Conservation (phyloP, 2,797 vertebrate species). For the Sebastolobus altivelis region DNA sequence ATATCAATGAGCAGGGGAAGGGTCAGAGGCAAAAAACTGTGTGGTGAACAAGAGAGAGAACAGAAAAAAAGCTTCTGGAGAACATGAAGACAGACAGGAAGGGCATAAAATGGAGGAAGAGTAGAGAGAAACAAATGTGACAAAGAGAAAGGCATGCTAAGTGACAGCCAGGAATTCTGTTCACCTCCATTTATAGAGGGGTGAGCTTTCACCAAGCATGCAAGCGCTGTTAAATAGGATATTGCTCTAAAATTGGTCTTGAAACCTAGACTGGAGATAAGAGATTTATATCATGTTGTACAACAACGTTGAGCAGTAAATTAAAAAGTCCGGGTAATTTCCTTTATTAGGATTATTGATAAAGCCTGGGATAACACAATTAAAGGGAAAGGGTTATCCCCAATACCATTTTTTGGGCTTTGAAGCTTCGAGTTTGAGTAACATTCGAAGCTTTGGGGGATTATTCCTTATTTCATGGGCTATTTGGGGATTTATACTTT, state of each 20-base stretch:
- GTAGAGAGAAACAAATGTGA: background rate
- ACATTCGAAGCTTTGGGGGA: no score
- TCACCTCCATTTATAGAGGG: background rate
- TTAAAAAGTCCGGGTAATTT: background rate
- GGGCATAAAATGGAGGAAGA: background rate
- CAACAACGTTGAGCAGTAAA: conserved; percentile 2
- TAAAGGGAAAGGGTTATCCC: no score
- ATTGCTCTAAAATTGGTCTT: background rate
- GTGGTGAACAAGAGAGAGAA: background rate
- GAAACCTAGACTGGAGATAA: background rate
- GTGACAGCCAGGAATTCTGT: conserved; percentile 9
- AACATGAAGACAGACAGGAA: background rate
- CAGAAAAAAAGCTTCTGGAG: background rate
- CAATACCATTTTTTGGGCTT: fast-evolving
- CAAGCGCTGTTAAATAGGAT: background rate
- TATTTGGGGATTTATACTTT: no score
- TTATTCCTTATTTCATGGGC: no score
- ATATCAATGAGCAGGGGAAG: conserved; percentile 18
- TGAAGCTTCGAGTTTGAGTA: no score
- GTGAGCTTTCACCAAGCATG: background rate
- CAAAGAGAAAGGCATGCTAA: background rate
- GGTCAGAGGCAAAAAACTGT: conserved; percentile 5
- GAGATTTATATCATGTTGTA: conserved; percentile 7
- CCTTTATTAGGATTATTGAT: background rate
- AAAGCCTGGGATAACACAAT: background rate